Base-by-base conservation (phyloP, 2,888 invertebrate genomes). In the Steinernema carpocapsae region DNA sequence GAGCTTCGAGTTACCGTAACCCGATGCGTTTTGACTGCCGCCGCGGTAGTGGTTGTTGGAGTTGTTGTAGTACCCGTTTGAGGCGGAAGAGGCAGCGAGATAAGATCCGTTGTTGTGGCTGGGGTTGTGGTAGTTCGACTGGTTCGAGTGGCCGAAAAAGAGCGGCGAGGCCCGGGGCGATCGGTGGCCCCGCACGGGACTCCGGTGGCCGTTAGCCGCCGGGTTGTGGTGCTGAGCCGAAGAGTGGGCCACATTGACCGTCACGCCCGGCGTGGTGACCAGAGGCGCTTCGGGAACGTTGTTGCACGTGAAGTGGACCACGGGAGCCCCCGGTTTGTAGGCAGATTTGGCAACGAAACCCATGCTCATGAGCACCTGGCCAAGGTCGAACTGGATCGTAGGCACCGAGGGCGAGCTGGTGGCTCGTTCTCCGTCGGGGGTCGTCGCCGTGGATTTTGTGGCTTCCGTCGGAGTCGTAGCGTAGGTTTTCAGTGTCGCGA, bases 31-130 rank as follows among this genome's bases (percentile, higher is more conserved):
- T 17, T 56, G 17, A 37, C 37, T 10, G 56, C 24, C 26, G 26
- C 64, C 64, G 64, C 64, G 64, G 37, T 64, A 64, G 64, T 64
- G 64, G 64, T 17, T 64, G 64, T 64, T 26, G 37, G 24, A 64
- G 29, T 29, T 29, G 64, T 32, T 64, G 64, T 64, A 29, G 37
- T 64, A 64, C 64, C 64, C 64, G 64, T 64, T 64, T 26, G 64
- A 56, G 22, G 56, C 56, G 56, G 56, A 29, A n/a, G 64, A 64
- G 64, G 64, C 64, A 64, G 64, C 64, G 64, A 64, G 64, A 32
- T 32, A 64, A 29, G 56, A 19, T 12, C 24, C 22, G 17, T 29
- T 29, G 64, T 64, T 64, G 17, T 29, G 64, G 32, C 22, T 6
- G 56, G 56, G 22, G 56, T 26, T 26, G 56, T 64, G 64, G 37